phyloP scores from a whole-genome alignment of 2,113 vertebrate species.

The Pangasianodon hypophthalmus region DNA sequence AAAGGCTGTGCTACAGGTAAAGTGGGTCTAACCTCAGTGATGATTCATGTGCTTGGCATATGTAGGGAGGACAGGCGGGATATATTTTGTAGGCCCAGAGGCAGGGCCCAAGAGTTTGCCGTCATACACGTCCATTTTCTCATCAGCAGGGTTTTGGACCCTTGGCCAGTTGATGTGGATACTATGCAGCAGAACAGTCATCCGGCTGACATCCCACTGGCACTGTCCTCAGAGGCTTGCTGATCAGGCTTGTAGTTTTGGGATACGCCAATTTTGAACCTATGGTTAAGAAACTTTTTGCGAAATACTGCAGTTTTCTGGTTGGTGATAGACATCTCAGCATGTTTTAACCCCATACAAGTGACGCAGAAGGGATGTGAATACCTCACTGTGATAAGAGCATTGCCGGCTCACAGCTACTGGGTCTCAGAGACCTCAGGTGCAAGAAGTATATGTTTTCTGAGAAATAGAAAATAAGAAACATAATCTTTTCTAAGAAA shows the following conservation, averaged over 20 bases:
- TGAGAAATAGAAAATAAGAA: not conserved
- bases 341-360: not conserved
- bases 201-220: not conserved
- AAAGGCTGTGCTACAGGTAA: not conserved
- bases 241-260: not conserved
- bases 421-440: not conserved
- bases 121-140: not conserved
- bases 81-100: not conserved
- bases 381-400: not conserved
- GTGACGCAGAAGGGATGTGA: not conserved
- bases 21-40: not conserved
- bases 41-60: not conserved
- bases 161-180: no score
- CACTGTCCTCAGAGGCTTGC: not conserved
- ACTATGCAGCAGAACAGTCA: not conserved
- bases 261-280: not conserved
- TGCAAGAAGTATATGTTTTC: not conserved
- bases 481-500: not conserved
- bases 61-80: not conserved
- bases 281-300: not conserved
- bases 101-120: not conserved
- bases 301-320: not conserved
- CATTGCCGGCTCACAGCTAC: no score
- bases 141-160: not conserved
- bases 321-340: not conserved